Evolutionary conservation across 2,797 vertebrate species (phyloP), one percentile per base, ranked within the genome.

Genomic region (Eremophila alpestris): DNA sequence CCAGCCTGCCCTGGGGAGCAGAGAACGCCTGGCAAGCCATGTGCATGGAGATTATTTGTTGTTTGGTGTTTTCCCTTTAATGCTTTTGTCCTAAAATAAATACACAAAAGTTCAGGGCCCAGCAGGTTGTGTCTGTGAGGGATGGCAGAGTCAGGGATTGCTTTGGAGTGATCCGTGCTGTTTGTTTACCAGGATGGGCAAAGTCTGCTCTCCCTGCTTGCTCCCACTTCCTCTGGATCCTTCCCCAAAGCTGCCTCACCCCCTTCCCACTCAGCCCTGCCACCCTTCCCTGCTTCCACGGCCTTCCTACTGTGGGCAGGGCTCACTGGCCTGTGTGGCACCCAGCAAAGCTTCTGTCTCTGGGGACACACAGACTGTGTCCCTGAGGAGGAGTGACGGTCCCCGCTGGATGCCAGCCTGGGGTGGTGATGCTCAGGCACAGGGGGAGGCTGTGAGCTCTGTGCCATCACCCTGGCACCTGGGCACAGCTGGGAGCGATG

Each of bases 1-100:
- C 34, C 73, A 86, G 77, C 52, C 22, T 14, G 56, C 89, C 78
- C 82, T 9, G 43, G 93, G 85, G 87, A 94, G 74, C 34, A 59
- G n/a, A 48, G 58, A 30, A 22, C 5, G 16, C 41, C 59, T 27
- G 64, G 45, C 34, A 56, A 82, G 41, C 52, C 4, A n/a, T 4
- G 14, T 34, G 38, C 76, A 59, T 27, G 29, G 14, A 68, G 68
- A 90, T 93, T 58, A 78, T 94, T 94, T 95, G 90, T 75, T 95
- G 83, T 94, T 95, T 93, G 94, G 16, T 95, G 34, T 89, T 95
- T 95, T 93, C 80, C 65, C 74, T 73, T 73, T 45, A 63, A 69
- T 69, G 85, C 40, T 90, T 91, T 82, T 59, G 90, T 69, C 83
- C 93, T 84, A 93, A 95, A 88, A 90, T 55, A 96, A 96, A 95